Evolutionary conservation across 2,888 invertebrate genomes (phyloP).

Genomic region (Notocelia uddmanniana): DNA sequence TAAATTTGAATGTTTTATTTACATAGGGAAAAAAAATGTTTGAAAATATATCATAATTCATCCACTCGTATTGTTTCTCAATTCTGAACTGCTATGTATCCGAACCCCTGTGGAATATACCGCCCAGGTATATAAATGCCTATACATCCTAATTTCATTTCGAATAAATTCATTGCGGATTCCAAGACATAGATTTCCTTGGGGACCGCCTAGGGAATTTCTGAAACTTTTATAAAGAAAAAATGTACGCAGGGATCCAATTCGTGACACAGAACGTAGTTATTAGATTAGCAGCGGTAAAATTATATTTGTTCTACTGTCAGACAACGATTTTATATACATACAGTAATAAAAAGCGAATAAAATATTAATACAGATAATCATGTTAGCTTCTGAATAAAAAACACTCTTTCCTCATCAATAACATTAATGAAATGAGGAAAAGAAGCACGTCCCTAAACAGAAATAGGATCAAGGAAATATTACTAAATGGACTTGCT

Average conservation of each 20-base stretch:
- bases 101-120: slow-evolving; percentile 13
- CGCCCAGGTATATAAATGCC: slow-evolving; percentile 30
- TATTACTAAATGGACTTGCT: no score
- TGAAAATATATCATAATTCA: no score
- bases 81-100: not conserved
- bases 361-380: not conserved
- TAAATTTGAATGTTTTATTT: no score
- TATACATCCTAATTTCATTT: slow-evolving; percentile 42
- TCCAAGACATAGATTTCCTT: slow-evolving; percentile 45
- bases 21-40: not conserved
- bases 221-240: slow-evolving; percentile 44
- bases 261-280: slow-evolving; percentile 39
- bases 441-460: not conserved
- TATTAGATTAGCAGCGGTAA: slow-evolving; percentile 41
- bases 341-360: not conserved
- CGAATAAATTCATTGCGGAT: slow-evolving; percentile 42
- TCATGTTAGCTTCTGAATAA: not conserved
- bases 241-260: slow-evolving; percentile 31
- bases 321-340: not conserved
- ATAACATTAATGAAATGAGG: not conserved
- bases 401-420: not conserved
- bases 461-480: no score
- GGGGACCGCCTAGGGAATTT: slow-evolving; percentile 41
- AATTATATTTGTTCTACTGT: slow-evolving; percentile 35
- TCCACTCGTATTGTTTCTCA: slow-evolving; percentile 1